A percentile compares a stretch with the other conserved stretches of the same genome.
These are phyloP conservation scores for Vulpes ferrilata DNA, from an alignment of 2,113 vertebrate genomes.

Conservation along the genomic window DNA sequence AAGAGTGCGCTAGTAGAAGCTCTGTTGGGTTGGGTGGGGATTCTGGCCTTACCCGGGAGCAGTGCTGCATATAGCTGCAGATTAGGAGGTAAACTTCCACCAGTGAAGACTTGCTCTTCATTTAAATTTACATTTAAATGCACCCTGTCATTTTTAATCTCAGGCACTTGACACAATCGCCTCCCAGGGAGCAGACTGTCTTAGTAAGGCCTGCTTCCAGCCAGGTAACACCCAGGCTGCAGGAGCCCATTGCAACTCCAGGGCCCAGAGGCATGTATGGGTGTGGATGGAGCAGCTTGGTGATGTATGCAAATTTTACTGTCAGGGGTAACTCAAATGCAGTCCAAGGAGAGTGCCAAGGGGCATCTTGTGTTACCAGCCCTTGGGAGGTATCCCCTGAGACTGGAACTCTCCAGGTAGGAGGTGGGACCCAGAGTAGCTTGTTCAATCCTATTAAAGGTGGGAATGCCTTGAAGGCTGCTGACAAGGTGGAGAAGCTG, in stretches of 20 bases:
- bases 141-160: constrained; percentile 67
- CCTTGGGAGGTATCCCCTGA: background rate
- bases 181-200: constrained; percentile 8
- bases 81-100: background rate
- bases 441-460: constrained; percentile 46
- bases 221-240: background rate
- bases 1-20: background rate
- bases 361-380: constrained; percentile 61
- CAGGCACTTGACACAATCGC: background rate
- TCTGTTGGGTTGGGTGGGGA: background rate
- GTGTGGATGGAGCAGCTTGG: background rate
- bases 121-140: constrained; percentile 35
- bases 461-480: background rate
- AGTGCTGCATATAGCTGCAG: background rate
- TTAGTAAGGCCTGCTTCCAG: background rate
- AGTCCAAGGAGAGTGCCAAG: background rate
- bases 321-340: constrained; percentile 6
- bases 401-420: constrained; percentile 44
- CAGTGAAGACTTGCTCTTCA: constrained; percentile 48
- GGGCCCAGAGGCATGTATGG: background rate
- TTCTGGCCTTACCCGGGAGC: background rate
- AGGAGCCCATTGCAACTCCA: background rate
- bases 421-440: background rate
- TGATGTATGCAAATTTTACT: constrained; percentile 43
- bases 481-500: constrained; percentile 11